Percentiles rank a stretch among this genome's conserved stretches.
phyloP scores from a whole-genome alignment of 2,113 vertebrate genomes.

The Phalacrocorax brasilianus region DNA sequence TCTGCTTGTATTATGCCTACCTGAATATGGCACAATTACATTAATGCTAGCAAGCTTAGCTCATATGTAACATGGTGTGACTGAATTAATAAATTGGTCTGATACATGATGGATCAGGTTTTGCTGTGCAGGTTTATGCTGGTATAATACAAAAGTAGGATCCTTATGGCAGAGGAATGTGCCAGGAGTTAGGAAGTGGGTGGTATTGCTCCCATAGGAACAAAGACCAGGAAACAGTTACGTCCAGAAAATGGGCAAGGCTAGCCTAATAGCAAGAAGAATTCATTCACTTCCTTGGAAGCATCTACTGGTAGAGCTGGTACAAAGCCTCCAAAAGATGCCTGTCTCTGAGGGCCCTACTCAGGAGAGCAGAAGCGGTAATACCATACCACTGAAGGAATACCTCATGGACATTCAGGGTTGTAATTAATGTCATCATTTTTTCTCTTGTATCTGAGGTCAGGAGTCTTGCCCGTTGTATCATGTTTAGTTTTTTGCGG shows the following conservation, averaged over 20 bases:
- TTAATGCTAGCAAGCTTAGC: background rate
- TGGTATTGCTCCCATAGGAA: background rate
- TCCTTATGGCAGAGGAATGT: background rate
- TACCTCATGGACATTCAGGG: constrained; percentile 53
- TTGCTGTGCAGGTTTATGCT: background rate
- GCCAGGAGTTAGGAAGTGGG: background rate
- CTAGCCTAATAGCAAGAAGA: background rate
- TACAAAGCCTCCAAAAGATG: background rate
- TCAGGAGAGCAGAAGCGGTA: constrained; percentile 1
- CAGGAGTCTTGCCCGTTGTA: background rate
- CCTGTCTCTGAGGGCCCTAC: background rate
- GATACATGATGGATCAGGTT: background rate
- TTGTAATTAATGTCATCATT: constrained; percentile 15
- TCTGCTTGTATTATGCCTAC: background rate
- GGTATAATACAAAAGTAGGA: background rate
- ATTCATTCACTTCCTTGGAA: background rate
- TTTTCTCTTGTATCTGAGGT: background rate
- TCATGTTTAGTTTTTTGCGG: background rate
- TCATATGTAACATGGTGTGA: background rate
- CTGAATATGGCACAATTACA: background rate
- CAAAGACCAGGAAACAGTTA: background rate
- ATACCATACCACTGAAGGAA: constrained; percentile 4
- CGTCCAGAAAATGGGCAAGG: background rate
- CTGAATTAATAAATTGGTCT: background rate
- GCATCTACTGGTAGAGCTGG: background rate